Percentiles rank a stretch among this genome's conserved stretches.
Evolutionary conservation across 2,113 vertebrate species (phyloP).

Genomic region (Serilophus lunatus): DNA sequence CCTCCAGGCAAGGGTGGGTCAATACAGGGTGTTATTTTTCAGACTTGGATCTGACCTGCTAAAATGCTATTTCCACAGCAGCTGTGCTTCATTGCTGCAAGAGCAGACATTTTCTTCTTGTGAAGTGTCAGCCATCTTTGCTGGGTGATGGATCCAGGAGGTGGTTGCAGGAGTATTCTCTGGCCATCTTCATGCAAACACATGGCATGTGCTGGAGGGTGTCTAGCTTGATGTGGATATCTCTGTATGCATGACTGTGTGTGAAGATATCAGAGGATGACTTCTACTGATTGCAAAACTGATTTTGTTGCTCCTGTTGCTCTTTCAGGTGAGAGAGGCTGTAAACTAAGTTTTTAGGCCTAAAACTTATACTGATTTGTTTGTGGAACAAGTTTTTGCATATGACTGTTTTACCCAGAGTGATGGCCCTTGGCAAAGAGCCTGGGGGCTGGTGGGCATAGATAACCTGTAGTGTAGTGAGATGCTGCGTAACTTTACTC

Average conservation of each 20-base stretch:
- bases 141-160: not conserved
- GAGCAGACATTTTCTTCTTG: not conserved
- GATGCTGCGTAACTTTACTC: not conserved
- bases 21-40: not conserved
- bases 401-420: rapidly evolving
- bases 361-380: not conserved
- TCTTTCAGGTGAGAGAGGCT: not conserved
- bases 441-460: not conserved
- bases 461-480: not conserved
- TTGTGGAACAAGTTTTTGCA: not conserved
- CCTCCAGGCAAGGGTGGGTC: not conserved
- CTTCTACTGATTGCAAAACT: not conserved
- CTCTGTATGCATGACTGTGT: not conserved
- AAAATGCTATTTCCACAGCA: not conserved
- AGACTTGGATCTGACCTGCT: not conserved
- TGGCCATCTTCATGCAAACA: not conserved
- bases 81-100: not conserved
- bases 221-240: not conserved
- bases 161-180: not conserved
- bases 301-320: not conserved
- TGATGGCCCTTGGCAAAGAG: not conserved
- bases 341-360: not conserved
- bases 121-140: not conserved
- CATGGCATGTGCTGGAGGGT: rapidly evolving
- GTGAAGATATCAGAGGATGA: not conserved